Evolutionary conservation across 2,797 vertebrate genomes (phyloP).

Genomic region (Chiloscyllium punctatum): DNA sequence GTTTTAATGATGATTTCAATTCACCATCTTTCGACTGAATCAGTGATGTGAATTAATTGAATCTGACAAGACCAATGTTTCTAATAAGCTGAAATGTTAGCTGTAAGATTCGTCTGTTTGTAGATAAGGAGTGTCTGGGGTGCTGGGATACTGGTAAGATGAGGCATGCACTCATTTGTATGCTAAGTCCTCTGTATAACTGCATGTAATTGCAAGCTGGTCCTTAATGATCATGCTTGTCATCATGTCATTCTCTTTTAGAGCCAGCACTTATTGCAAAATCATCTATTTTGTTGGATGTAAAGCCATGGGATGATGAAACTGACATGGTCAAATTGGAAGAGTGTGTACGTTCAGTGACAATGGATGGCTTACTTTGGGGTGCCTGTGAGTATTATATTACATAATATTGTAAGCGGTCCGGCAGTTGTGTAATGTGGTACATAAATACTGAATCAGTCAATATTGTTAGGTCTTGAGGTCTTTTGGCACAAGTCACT

Average conservation of each 20-base stretch:
- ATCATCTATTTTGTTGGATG: conserved; percentile 83
- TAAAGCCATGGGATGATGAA: conserved; percentile 93
- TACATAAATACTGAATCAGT: too few species aligned
- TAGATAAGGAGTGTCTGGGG: too few species aligned
- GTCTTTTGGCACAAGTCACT: neutral
- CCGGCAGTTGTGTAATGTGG: too few species aligned
- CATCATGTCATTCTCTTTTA: conserved; percentile 43
- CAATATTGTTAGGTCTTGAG: neutral
- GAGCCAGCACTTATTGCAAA: conserved; percentile 86
- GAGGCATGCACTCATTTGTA: neutral
- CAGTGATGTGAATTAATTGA: conserved; percentile 63
- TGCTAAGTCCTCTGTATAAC: neutral
- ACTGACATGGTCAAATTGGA: conserved; percentile 92
- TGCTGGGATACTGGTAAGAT: too few species aligned
- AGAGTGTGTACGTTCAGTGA: conserved; percentile 81
- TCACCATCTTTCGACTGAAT: conserved; percentile 93
- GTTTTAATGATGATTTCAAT: conserved; percentile 66
- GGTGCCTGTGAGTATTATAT: conserved; percentile 77
- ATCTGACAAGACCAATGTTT: conserved; percentile 51
- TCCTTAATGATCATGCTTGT: neutral
- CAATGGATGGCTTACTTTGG: conserved; percentile 88
- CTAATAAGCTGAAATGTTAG: neutral
- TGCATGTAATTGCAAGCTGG: neutral
- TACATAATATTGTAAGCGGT: neutral
- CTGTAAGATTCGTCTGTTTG: neutral